Conservation (phyloP, 2,888 invertebrate species). For the Sminthurinus aureus region DNA sequence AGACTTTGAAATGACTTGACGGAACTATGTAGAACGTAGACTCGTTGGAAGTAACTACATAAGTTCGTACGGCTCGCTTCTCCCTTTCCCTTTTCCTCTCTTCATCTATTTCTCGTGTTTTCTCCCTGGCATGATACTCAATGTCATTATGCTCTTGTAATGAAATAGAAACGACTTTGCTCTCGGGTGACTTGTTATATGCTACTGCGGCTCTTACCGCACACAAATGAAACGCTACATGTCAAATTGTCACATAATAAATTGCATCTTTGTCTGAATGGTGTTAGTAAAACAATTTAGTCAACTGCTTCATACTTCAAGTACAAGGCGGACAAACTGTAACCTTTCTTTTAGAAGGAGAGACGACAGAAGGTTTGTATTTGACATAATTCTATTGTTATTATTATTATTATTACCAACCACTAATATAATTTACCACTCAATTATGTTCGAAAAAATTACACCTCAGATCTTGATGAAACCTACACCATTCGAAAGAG, state of each 20-base stretch:
- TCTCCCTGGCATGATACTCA: neutral
- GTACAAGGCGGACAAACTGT: neutral
- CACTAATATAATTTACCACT: no score
- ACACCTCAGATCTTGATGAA: no score
- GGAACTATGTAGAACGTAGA: neutral
- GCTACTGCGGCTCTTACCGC: neutral
- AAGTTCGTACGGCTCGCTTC: neutral
- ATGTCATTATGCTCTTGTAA: neutral
- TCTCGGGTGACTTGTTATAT: neutral
- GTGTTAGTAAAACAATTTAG: slow-evolving; percentile 1
- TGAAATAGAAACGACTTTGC: neutral
- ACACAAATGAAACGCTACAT: neutral
- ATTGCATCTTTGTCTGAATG: neutral
- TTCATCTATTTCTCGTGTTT: neutral
- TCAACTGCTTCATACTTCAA: neutral
- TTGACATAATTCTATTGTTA: neutral
- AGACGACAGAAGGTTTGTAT: neutral
- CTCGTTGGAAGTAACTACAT: neutral
- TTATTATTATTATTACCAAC: no score
- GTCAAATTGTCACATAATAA: slow-evolving; percentile 1
- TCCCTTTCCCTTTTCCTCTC: neutral
- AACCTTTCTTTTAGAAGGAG: neutral
- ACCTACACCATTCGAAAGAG: no score
- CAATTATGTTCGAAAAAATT: no score
- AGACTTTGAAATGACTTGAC: neutral